These are phyloP conservation scores for Netelia fuscicornis DNA, from an alignment of 2,888 invertebrate species.

Conservation along the genomic window DNA sequence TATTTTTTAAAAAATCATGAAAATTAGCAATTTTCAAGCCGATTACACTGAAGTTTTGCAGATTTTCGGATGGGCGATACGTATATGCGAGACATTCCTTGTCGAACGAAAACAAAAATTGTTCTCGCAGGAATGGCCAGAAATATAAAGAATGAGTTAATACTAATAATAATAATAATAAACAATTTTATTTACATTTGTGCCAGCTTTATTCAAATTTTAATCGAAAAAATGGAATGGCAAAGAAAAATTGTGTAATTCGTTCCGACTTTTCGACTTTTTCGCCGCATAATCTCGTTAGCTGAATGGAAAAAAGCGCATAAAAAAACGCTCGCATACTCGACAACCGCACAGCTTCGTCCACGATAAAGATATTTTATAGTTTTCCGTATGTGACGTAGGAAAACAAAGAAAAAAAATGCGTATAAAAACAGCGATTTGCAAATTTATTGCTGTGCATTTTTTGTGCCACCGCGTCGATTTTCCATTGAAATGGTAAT, in stretches of 20 bases:
- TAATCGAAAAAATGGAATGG: not conserved
- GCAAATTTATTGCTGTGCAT: slow-evolving; percentile 38
- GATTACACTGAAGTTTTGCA: too few species aligned
- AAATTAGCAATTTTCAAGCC: too few species aligned
- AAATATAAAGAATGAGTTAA: too few species aligned
- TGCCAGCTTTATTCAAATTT: not conserved
- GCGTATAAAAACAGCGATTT: slow-evolving; percentile 13
- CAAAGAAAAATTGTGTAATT: not conserved
- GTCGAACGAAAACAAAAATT: not conserved
- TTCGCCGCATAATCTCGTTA: not conserved
- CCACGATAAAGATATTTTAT: not conserved
- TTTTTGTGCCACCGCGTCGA: slow-evolving; percentile 19
- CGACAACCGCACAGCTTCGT: not conserved
- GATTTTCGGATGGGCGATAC: not conserved
- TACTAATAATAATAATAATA: not conserved
- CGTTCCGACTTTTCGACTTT: not conserved
- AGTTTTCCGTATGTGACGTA: not conserved
- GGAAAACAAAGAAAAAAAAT: not conserved
- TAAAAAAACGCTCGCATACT: not conserved
- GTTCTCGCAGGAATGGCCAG: not conserved
- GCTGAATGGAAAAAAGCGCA: not conserved
- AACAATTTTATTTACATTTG: not conserved
- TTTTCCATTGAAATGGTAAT: slow-evolving; percentile 53
- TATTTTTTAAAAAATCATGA: too few species aligned
- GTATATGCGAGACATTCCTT: not conserved